Conservation (phyloP, 64 coral and sea anemone genomes). For the Porites australiensis region DNA sequence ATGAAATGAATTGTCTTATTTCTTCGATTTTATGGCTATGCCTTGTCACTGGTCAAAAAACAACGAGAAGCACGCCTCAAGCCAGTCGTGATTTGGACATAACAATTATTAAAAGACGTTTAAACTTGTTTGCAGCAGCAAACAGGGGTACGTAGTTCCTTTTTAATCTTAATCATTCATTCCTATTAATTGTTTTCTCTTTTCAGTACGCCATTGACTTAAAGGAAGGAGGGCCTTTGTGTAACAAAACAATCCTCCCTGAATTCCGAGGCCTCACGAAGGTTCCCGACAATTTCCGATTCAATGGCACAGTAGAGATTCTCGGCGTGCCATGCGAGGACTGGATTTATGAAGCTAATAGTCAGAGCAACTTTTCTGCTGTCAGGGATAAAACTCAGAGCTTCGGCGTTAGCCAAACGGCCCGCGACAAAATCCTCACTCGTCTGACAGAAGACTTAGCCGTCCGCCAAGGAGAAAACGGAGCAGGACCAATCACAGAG, state of each 20-base stretch:
- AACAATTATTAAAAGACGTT: too few species aligned
- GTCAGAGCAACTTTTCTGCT: constrained; percentile 4
- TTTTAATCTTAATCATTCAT: neutral
- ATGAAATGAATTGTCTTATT: too few species aligned
- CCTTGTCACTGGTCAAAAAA: too few species aligned
- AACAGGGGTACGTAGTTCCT: too few species aligned
- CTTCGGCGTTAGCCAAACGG: constrained; percentile 14
- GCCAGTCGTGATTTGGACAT: too few species aligned
- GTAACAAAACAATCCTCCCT: constrained; percentile 22
- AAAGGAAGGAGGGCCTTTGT: neutral
- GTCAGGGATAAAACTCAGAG: constrained; percentile 15
- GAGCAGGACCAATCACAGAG: neutral
- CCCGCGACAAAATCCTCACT: constrained; percentile 19
- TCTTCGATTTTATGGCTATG: too few species aligned
- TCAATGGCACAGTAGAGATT: constrained; percentile 20
- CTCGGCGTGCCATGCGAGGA: constrained; percentile 21
- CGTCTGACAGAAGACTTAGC: constrained; percentile 9
- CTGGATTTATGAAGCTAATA: constrained; percentile 17
- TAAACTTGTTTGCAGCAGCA: too few species aligned
- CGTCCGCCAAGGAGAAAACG: neutral
- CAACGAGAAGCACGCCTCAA: too few species aligned
- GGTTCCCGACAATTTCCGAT: constrained; percentile 34
- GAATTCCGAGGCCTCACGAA: constrained; percentile 35
- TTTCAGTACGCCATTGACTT: constrained; percentile 8
- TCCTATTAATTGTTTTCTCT: neutral